These are phyloP conservation scores for Gymnarchus niloticus DNA, from an alignment of 2,113 vertebrate genomes.

Conservation along the genomic window DNA sequence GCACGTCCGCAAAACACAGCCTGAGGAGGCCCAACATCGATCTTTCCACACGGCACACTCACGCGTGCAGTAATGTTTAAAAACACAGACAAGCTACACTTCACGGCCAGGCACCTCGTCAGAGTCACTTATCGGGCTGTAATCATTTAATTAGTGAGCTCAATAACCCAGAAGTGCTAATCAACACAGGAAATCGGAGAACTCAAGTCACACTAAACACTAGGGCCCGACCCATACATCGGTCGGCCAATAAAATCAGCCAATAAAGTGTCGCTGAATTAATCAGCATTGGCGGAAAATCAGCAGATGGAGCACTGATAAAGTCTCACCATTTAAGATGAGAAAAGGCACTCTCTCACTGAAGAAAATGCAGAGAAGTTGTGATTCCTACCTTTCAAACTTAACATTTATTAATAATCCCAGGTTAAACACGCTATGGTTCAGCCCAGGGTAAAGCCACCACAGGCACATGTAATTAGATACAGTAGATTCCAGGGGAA, in stretches of 20 bases:
- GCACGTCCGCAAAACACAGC: too few species aligned
- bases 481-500: too few species aligned
- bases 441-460: too few species aligned
- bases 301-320: not conserved
- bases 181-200: slow-evolving; percentile 39
- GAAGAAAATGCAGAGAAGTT: not conserved
- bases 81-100: not conserved
- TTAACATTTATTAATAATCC: too few species aligned
- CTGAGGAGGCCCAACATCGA: not conserved
- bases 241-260: not conserved
- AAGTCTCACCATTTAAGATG: not conserved
- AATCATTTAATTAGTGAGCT: slow-evolving; percentile 46
- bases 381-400: not conserved
- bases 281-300: not conserved
- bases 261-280: not conserved
- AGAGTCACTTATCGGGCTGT: slow-evolving; percentile 35
- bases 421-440: too few species aligned
- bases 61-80: not conserved
- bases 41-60: not conserved
- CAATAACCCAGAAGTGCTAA: slow-evolving; percentile 40
- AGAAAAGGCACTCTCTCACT: not conserved
- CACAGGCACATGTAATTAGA: too few species aligned
- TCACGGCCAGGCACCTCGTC: not conserved
- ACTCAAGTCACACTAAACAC: slow-evolving; percentile 41
- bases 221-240: not conserved